A percentile compares a stretch with the other conserved stretches of the same genome.
These are phyloP conservation scores for Campoplex nolae DNA, from an alignment of 2,888 invertebrate genomes.

Conservation along the genomic window DNA sequence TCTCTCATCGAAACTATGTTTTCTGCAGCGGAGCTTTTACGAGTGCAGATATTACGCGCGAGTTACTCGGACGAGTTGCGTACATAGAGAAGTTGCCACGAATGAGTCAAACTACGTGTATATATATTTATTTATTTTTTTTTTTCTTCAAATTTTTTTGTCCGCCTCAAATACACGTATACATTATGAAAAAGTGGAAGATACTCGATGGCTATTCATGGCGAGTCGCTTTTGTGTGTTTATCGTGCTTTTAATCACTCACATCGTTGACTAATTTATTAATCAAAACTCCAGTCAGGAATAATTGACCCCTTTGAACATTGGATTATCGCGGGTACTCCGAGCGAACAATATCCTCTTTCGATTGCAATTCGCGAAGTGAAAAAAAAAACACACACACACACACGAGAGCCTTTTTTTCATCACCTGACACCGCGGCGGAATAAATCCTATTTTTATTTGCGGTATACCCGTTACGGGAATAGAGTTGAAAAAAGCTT, in stretches of 20 bases:
- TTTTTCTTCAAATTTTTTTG: not conserved
- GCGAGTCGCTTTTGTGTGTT: not conserved
- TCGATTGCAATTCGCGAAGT: not conserved
- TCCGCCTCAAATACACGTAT: no score
- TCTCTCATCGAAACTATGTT: not conserved
- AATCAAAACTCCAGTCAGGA: not conserved
- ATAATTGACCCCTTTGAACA: not conserved
- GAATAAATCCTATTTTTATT: not conserved
- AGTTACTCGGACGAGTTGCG: slow-evolving; percentile 2
- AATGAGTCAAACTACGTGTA: not conserved
- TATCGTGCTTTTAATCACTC: not conserved
- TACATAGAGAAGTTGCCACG: not conserved
- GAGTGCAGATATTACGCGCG: not conserved
- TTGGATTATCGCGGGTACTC: not conserved
- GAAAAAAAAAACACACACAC: not conserved
- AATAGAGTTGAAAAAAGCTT: not conserved
- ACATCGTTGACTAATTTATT: not conserved
- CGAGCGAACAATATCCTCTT: not conserved
- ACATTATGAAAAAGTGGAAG: no score
- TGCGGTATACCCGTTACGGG: not conserved
- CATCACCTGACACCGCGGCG: not conserved
- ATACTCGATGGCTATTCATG: no score
- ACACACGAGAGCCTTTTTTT: not conserved
- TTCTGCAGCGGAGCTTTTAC: not conserved
- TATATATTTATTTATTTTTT: no score